phyloP scores from a whole-genome alignment of 2,888 invertebrate genomes.

The Anthrax anthrax region DNA sequence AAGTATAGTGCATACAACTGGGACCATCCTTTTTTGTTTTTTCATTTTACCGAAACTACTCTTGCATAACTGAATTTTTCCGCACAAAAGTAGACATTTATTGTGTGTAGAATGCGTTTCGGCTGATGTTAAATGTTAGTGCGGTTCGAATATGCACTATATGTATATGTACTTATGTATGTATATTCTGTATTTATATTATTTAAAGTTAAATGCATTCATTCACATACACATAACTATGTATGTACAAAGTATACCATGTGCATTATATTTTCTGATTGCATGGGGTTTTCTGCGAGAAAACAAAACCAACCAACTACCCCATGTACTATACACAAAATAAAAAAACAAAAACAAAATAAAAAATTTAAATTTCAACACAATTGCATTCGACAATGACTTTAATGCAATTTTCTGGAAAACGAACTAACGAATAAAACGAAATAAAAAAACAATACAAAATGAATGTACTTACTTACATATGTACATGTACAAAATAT shows the following conservation, averaged over 20 bases:
- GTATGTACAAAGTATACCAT: too few species aligned
- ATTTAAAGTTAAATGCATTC: background rate
- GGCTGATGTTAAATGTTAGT: too few species aligned
- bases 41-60: constrained; percentile 3
- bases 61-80: constrained; percentile 2
- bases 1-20: too few species aligned
- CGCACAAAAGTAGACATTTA: background rate
- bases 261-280: too few species aligned
- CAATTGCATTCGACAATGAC: background rate
- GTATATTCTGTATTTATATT: background rate
- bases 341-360: background rate
- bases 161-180: background rate
- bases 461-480: too few species aligned
- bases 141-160: background rate
- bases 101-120: background rate
- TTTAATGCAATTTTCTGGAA: background rate
- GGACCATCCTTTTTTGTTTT: constrained; percentile 1
- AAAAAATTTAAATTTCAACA: background rate
- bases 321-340: background rate
- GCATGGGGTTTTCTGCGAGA: background rate
- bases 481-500: too few species aligned
- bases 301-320: background rate
- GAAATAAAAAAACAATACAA: too few species aligned
- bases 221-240: background rate
- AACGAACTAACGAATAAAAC: background rate